Conservation (phyloP, 2,113 vertebrate species). For the Cyphomyrus discorhynchus region DNA sequence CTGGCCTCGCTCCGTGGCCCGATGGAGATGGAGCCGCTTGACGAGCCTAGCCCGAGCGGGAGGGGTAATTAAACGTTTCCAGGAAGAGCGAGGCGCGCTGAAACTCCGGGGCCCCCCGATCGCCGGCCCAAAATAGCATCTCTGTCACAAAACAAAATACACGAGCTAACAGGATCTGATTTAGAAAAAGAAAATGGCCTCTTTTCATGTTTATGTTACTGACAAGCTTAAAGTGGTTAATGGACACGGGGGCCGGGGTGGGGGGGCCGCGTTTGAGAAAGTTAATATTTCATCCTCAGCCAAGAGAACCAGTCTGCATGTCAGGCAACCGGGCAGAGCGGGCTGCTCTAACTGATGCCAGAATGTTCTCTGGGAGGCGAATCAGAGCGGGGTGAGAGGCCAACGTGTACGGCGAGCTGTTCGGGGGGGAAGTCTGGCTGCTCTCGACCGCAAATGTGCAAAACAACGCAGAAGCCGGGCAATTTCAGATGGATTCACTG, state of each 20-base stretch:
- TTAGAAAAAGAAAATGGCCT: slow-evolving; percentile 16
- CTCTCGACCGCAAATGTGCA: not conserved
- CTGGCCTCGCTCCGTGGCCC: slow-evolving; percentile 5
- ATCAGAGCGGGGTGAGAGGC: not conserved
- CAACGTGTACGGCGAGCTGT: not conserved
- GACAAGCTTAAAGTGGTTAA: not conserved
- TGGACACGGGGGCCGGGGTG: not conserved
- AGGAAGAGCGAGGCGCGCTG: slow-evolving; percentile 39
- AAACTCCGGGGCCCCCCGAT: slow-evolving; percentile 40
- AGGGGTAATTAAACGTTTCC: slow-evolving; percentile 50
- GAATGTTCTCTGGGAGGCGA: not conserved
- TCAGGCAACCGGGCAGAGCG: not conserved
- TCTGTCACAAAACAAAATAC: slow-evolving; percentile 30
- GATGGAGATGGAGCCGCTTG: slow-evolving; percentile 14
- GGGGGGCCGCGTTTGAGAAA: not conserved
- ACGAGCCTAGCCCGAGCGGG: slow-evolving; percentile 42
- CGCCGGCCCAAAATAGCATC: slow-evolving; percentile 37
- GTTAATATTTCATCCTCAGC: slow-evolving; percentile 7
- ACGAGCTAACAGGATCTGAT: slow-evolving; percentile 5
- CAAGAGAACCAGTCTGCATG: not conserved
- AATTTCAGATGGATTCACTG: not conserved
- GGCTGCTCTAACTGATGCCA: not conserved
- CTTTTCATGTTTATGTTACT: slow-evolving; percentile 5
- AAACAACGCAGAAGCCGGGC: not conserved
- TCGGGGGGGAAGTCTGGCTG: not conserved